phyloP scores from a whole-genome alignment of 2,113 vertebrate genomes.

The Psettodes erumei region DNA sequence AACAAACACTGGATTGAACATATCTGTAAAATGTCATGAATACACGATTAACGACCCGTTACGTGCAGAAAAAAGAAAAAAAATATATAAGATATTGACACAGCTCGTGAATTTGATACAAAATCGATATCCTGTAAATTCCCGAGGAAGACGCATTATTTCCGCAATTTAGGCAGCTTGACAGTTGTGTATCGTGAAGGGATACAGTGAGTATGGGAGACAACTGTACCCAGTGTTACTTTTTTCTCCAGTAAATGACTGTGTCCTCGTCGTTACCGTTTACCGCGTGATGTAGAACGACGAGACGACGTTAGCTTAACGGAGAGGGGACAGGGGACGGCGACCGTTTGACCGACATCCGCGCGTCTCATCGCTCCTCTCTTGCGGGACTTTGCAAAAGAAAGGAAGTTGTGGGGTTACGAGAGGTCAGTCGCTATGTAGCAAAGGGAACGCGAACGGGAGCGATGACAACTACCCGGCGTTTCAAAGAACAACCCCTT shows the following conservation, averaged over 20 bases:
- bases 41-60: neutral
- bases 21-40: accelerated
- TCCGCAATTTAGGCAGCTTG: neutral
- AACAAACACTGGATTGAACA: accelerated
- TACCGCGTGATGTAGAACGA: neutral
- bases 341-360: neutral
- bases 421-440: neutral
- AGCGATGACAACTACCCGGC: slow-evolving; percentile 5
- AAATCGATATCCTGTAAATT: slow-evolving; percentile 22
- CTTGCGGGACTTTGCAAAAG: neutral
- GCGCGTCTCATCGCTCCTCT: neutral
- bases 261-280: neutral
- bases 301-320: neutral
- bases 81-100: accelerated
- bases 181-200: neutral
- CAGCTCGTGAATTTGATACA: neutral
- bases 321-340: neutral
- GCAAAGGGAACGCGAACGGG: neutral
- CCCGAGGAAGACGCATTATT: neutral
- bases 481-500: too few relatives aligned
- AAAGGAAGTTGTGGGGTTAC: neutral
- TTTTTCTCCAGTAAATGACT: neutral
- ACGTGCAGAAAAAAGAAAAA: accelerated
- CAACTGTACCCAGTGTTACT: too few relatives aligned
- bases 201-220: neutral